These are phyloP conservation scores for Xyrauchen texanus DNA, from an alignment of 2,113 vertebrate species.

Conservation along the genomic window DNA sequence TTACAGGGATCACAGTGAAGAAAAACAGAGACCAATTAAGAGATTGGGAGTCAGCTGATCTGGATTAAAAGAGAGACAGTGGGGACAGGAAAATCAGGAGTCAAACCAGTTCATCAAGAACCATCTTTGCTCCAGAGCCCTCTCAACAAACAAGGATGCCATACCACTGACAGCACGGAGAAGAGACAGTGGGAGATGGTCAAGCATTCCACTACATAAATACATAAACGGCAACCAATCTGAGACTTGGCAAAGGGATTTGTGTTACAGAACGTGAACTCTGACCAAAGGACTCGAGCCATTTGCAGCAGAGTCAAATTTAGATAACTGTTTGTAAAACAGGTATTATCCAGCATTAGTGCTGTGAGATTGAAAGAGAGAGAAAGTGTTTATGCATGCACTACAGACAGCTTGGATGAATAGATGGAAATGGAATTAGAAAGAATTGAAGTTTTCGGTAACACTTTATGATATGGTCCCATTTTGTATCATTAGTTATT, in stretches of 20 bases:
- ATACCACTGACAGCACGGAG: not conserved
- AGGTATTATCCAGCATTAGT: slow-evolving; percentile 13
- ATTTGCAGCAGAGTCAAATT: slow-evolving; percentile 37
- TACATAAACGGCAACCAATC: slow-evolving; percentile 11
- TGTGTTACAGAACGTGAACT: not conserved
- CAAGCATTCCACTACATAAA: slow-evolving; percentile 9
- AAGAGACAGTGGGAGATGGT: not conserved
- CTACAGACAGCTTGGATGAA: too few species aligned
- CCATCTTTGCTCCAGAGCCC: not conserved
- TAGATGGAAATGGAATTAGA: too few species aligned
- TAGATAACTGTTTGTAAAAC: slow-evolving; percentile 38
- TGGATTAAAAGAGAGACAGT: not conserved
- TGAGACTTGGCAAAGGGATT: slow-evolving; percentile 4
- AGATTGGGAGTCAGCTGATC: slow-evolving; percentile 25
- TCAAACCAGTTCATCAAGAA: slow-evolving; percentile 11
- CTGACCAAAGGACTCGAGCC: slow-evolving; percentile 17
- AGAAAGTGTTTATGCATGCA: too few species aligned
- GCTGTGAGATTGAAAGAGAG: slow-evolving; percentile 20
- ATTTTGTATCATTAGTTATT: too few species aligned
- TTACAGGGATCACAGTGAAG: slow-evolving; percentile 29
- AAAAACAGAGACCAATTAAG: slow-evolving; percentile 8
- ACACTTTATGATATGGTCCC: too few species aligned
- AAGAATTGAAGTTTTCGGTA: too few species aligned
- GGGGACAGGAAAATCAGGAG: not conserved
- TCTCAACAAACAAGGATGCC: not conserved